These are phyloP conservation scores for Dasyprocta punctata DNA, from an alignment of 2,113 vertebrate species.

Conservation along the genomic window DNA sequence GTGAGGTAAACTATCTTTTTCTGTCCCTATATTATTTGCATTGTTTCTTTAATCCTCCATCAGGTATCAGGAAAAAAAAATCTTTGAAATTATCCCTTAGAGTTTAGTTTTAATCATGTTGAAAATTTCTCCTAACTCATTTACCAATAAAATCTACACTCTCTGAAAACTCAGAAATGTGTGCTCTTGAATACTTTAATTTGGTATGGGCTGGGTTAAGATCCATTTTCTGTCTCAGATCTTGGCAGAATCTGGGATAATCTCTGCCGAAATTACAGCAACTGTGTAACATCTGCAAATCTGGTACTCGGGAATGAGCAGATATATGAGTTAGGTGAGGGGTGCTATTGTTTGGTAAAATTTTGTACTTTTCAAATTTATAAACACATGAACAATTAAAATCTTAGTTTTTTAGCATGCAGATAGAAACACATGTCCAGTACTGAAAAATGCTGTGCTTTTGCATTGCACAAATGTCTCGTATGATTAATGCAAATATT, in stretches of 20 bases:
- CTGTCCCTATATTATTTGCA: not conserved
- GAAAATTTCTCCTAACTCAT: not conserved
- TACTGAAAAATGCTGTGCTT: not conserved
- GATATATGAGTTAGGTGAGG: not conserved
- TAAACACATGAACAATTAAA: constrained; percentile 33
- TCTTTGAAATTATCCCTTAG: not conserved
- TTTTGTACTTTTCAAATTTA: constrained; percentile 69
- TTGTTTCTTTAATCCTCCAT: not conserved
- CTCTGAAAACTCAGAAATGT: not conserved
- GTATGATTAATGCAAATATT: constrained; percentile 16
- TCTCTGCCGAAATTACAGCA: constrained; percentile 39
- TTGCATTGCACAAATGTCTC: not conserved
- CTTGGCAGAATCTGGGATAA: constrained; percentile 6
- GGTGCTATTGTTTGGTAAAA: constrained; percentile 38
- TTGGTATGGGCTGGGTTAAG: not conserved
- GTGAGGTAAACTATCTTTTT: not conserved
- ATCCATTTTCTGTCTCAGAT: constrained; percentile 14
- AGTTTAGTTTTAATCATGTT: not conserved
- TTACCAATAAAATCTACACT: not conserved
- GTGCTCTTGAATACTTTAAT: not conserved
- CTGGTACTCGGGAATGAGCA: constrained; percentile 41
- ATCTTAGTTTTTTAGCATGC: constrained; percentile 47
- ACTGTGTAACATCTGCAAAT: constrained; percentile 61
- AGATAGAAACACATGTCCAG: not conserved
- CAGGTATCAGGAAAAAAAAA: not conserved